These are phyloP conservation scores for Schizaphis graminum DNA, from an alignment of 2,888 invertebrate species.

Conservation along the genomic window DNA sequence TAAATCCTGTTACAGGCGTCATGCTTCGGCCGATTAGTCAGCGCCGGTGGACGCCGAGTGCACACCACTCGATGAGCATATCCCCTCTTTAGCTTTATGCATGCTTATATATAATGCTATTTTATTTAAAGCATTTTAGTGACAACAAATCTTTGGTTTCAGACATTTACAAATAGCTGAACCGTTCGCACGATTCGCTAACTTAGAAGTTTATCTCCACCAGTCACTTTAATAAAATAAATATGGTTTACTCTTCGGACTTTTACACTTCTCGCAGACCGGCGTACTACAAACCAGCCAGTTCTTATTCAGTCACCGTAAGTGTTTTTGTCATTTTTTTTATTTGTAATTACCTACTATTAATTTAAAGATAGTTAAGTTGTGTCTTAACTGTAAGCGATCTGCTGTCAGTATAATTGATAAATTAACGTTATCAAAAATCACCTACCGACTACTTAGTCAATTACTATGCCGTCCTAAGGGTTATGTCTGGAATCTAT, in stretches of 20 bases:
- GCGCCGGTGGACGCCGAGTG: conserved; percentile 47
- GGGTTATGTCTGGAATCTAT: background rate
- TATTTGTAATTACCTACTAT: background rate
- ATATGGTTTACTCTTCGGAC: conserved; percentile 94
- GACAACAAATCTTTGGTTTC: background rate
- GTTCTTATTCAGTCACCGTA: conserved; percentile 86
- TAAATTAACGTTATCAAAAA: background rate
- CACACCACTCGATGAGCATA: conserved; percentile 36
- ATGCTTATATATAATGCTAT: conserved; percentile 42
- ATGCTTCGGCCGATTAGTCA: conserved; percentile 54
- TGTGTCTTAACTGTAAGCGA: background rate
- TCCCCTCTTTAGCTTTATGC: background rate
- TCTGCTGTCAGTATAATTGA: background rate
- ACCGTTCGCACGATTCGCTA: background rate
- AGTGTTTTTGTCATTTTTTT: conserved; percentile 71
- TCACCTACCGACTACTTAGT: background rate
- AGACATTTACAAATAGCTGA: conserved; percentile 34
- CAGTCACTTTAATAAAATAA: conserved; percentile 69
- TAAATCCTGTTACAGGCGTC: conserved; percentile 51
- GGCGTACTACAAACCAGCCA: conserved; percentile 77
- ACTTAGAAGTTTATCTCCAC: background rate
- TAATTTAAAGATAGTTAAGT: background rate
- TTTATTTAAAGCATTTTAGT: conserved; percentile 53
- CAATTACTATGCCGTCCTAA: background rate
- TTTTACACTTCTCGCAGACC: conserved; percentile 91